Base-by-base conservation (phyloP, 2,113 vertebrate species). In the Hippocampus comes region DNA sequence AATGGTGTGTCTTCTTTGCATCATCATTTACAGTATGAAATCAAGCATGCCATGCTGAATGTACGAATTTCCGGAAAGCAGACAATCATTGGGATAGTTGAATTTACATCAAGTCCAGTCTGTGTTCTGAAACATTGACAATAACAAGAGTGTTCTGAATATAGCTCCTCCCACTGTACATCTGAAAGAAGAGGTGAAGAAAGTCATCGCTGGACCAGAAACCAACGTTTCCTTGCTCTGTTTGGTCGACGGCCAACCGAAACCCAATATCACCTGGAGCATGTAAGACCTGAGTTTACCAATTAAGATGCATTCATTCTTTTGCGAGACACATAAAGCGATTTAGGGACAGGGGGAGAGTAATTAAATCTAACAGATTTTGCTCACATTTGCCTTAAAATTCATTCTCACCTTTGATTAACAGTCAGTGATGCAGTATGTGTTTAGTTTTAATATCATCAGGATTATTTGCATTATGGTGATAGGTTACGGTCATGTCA, bases 251-350 rank as follows among this genome's bases (percentile, higher is more conserved):
- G 93, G 93, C 43, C 4, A 21, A 0, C 93, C 93, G 0, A 71
- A 78, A 63, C 92, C 93, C 66, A 84, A 71, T 43, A 93, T 93
- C 77, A 82, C 49, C 71, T 93, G 93, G 93, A 79, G 27, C 68
- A 70, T 78, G 92, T 93, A 84, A 87, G 90, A 73, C 46, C 17
- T 17, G 0, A 71, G 55, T 49, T 57, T 11, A 42, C 11, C 11
- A n/a, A 2, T 57, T 15, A 4, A 2, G 2, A 34, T 23, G 53
- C 21, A 56, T 23, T 8, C 59, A 30, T 34, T 18, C 9, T 61
- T 38, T 9, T 34, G 7, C 4, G 17, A 38, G 18, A 61, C 27
- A 60, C 71, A 34, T 11, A 4, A 71, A 1, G n/a, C 23, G 9
- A 9, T 56, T 56, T 56, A 23, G 7, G 9, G 9, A 56, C 25